Evolutionary conservation across 2,797 vertebrate species (phyloP), one percentile per base, ranked within the genome.

Genomic region (Darevskia nairensis): DNA sequence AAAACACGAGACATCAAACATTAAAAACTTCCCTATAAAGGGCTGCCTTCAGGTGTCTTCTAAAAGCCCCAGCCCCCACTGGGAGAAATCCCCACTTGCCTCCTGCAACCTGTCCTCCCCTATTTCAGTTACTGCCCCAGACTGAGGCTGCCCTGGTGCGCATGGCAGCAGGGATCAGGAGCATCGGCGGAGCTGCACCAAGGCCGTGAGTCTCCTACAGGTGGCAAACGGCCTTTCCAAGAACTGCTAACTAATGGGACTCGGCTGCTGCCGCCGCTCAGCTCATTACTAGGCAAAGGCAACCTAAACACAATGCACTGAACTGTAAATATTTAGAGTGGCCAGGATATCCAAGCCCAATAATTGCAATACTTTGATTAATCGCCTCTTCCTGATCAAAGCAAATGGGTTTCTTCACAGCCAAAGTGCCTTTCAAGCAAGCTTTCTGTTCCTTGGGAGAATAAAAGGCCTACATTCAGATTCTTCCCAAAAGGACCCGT

Each of bases 281-380:
- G 55, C 71, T 75, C 83, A 7, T 8, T 10, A 11, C 13, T 2
- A 27, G 85, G 81, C 44, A 46, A 79, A 78, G 82, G 84, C 50
- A 88, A 86, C 50, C 77, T 5, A 88, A 94, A 85, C 82, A 83
- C 80, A 27, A 46, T 80, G 79, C 80, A 86, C 55, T 10, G 27
- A 10, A 39, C 64, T 84, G 79, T 83, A 91, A 89, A 92, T 89
- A 90, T 90, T 88, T 92, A 6, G 87, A 89, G 89, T 84, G 87
- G 72, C 41, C 78, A 25, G 84, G 21, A 66, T 77, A 90, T 41
- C 80, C 84, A 75, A 15, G 25, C 4, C 86, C 0, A 1, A 89
- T 83, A 84, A 85, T 90, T 66, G 27, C 32, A 25, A 3, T 46
- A 64, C 66, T 84, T 13, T 84, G 80, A 21, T 82, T 80, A 89